Conservation (phyloP, 2,113 vertebrate species). For the Alethe castanea region DNA sequence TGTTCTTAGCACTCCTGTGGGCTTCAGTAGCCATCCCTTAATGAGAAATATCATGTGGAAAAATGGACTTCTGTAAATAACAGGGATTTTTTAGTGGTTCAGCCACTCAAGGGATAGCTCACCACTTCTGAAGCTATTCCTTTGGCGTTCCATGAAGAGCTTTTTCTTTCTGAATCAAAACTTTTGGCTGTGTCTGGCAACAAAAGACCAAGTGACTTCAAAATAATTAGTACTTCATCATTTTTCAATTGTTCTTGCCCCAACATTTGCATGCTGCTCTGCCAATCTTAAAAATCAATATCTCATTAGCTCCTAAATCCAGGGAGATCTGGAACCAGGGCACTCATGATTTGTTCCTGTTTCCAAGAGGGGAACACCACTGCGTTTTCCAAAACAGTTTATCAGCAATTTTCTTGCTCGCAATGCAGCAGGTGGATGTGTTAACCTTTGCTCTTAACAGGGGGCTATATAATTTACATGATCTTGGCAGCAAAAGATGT, state of each 20-base stretch:
- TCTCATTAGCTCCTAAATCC: not conserved
- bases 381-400: not conserved
- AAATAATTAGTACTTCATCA: not conserved
- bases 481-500: not conserved
- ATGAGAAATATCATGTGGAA: not conserved
- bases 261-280: fast-evolving
- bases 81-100: not conserved
- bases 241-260: not conserved
- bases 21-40: not conserved
- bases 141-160: not conserved
- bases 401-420: not conserved
- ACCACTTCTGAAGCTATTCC: not conserved
- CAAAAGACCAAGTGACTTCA: not conserved
- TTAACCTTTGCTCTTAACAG: not conserved
- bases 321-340: not conserved
- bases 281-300: not conserved
- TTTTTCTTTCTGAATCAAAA: not conserved
- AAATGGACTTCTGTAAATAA: not conserved
- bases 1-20: not conserved
- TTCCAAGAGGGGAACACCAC: not conserved
- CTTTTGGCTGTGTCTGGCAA: not conserved
- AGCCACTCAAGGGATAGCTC: not conserved
- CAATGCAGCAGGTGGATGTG: not conserved
- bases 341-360: not conserved
- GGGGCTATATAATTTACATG: fast-evolving